Percentiles rank a stretch among this genome's conserved stretches.
phyloP scores from a whole-genome alignment of 2,888 invertebrate genomes.

The Fabriciana adippe region DNA sequence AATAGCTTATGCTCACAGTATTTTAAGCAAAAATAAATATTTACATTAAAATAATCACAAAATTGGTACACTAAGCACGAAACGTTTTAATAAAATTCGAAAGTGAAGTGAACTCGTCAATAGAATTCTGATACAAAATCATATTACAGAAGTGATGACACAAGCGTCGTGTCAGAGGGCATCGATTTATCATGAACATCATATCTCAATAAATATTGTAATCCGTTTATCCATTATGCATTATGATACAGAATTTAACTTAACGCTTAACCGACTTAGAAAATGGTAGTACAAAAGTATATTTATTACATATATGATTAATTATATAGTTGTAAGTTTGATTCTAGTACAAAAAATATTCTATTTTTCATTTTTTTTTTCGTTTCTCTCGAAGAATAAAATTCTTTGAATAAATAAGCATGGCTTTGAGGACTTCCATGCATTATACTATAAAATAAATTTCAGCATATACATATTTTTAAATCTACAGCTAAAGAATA shows the following conservation, averaged over 20 bases:
- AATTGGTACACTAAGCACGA: not conserved
- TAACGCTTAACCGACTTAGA: not conserved
- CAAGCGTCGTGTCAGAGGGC: slow-evolving; percentile 25
- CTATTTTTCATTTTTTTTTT: too few species aligned
- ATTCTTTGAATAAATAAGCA: too few species aligned
- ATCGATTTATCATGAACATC: slow-evolving; percentile 16
- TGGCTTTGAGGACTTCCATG: too few species aligned
- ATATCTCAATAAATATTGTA: slow-evolving; percentile 19
- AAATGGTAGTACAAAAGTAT: not conserved
- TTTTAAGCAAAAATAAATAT: too few species aligned
- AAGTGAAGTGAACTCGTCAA: slow-evolving; percentile 14
- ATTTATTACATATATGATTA: too few species aligned
- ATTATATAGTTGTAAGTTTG: too few species aligned
- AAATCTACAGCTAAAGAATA: too few species aligned
- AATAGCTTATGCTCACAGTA: too few species aligned
- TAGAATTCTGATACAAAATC: slow-evolving; percentile 19
- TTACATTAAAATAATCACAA: slow-evolving; percentile 2
- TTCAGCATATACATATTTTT: too few species aligned
- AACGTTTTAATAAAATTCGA: slow-evolving; percentile 9
- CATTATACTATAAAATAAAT: too few species aligned
- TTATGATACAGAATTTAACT: slow-evolving; percentile 8
- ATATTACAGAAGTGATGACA: slow-evolving; percentile 1
- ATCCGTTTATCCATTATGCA: not conserved
- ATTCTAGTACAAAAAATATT: too few species aligned
- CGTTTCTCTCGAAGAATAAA: too few species aligned